Base-by-base conservation (phyloP, 2,888 invertebrate genomes). In the Lithophane socia region DNA sequence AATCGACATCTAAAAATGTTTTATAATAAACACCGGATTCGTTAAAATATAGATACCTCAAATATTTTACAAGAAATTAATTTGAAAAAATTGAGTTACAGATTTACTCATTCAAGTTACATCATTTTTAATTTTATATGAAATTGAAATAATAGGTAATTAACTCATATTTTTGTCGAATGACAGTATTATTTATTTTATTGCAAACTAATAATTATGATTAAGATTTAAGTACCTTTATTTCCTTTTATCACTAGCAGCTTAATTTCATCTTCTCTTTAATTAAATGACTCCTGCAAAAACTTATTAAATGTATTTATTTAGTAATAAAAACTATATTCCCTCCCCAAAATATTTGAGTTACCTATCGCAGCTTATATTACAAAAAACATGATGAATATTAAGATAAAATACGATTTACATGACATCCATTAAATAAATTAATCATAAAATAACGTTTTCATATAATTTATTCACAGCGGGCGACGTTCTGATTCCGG, bases 1-100 rank as follows among this genome's bases (percentile, higher is more conserved):
- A 92, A 92, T 89, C 88, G 91, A 92, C 90, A 89, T 92, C 90
- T 92, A 92, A 92, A 92, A 89, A 84, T 86, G 77, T 73, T 86
- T 70, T 78, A 79, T 87, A 82, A 79, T 80, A 86, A 88, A 87
- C 82, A 87, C 83, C 82, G 80, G 81, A 84, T 87, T 88, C 79
- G 73, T 83, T 87, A 85, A 87, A 88, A 86, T 86, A 85, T 84
- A 84, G 61, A 69, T 77, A 83, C n/a, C 88, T 83, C 90, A 89
- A 88, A 84, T 86, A 89, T 81, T 73, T 87, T 75, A 24, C 49
- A 37, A 18, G 0, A 58, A 60, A 47, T 21, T 12, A 42, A 42
- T 44, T 8, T 16, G 9, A 21, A 3, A 78, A 56, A 0, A 18
- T 52, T 63, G 29, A 61, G 1, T 24, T 29, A 24, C 10, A 49